phyloP scores from a whole-genome alignment of 2,888 invertebrate genomes.

The Drosophila paranaensis region DNA sequence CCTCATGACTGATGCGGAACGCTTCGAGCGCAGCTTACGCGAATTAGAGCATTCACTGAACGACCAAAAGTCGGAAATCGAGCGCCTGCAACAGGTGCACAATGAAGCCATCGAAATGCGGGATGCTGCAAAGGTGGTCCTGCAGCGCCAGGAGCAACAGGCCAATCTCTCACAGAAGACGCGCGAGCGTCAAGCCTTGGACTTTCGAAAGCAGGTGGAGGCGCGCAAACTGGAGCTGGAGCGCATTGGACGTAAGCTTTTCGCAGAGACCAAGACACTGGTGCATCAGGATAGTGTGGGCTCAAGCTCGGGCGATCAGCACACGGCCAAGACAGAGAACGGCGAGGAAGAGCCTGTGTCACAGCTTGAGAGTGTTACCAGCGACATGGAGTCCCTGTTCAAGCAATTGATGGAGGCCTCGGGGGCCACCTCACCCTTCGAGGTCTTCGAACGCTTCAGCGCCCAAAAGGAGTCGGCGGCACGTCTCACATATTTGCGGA shows the following conservation, averaged over 20 bases:
- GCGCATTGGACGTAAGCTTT: conserved; percentile 91
- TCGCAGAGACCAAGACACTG: conserved; percentile 87
- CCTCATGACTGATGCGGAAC: conserved; percentile 89
- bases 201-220: conserved; percentile 89
- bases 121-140: conserved; percentile 88
- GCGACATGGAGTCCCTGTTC: conserved; percentile 88
- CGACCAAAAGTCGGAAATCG: conserved; percentile 90
- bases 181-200: conserved; percentile 88
- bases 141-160: conserved; percentile 89
- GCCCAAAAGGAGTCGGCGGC: conserved; percentile 90
- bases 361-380: conserved; percentile 78
- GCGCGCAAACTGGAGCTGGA: conserved; percentile 90
- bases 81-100: conserved; percentile 90
- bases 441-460: conserved; percentile 90
- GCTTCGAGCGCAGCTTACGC: conserved; percentile 90
- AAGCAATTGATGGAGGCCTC: conserved; percentile 91
- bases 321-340: conserved; percentile 82
- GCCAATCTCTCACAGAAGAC: conserved; percentile 89
- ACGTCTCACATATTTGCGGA: conserved; percentile 89
- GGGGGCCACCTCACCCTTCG: conserved; percentile 90
- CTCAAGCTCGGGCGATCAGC: conserved; percentile 85
- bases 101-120: conserved; percentile 91
- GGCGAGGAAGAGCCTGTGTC: conserved; percentile 82
- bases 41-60: conserved; percentile 88
- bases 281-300: conserved; percentile 87